Evolutionary conservation across 2,888 invertebrate species (phyloP).

Genomic region (Sylvicola fuscatus): DNA sequence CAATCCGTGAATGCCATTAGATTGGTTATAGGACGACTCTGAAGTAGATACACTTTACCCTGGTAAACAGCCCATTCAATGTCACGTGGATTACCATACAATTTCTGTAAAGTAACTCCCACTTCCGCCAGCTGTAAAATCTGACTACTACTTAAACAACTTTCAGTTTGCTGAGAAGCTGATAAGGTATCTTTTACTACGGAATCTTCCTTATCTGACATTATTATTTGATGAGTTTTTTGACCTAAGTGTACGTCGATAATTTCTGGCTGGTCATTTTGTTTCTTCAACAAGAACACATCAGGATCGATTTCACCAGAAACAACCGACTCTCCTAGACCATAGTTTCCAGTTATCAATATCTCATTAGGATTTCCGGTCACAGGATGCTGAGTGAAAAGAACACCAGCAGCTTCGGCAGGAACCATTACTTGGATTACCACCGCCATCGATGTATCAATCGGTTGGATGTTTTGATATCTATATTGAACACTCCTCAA

Average conservation of each 20-base stretch:
- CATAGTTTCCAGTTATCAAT: slow-evolving; percentile 59
- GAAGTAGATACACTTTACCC: slow-evolving; percentile 39
- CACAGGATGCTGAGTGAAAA: slow-evolving; percentile 63
- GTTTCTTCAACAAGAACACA: slow-evolving; percentile 35
- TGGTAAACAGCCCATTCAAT: slow-evolving; percentile 59
- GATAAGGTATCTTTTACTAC: slow-evolving; percentile 10
- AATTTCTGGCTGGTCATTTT: slow-evolving; percentile 25
- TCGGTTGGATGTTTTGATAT: slow-evolving; percentile 49
- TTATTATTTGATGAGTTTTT: slow-evolving; percentile 31
- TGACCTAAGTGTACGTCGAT: slow-evolving; percentile 27
- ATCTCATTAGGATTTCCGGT: slow-evolving; percentile 45
- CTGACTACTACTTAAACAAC: slow-evolving; percentile 34
- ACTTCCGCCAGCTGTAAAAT: slow-evolving; percentile 33
- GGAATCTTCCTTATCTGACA: slow-evolving; percentile 26
- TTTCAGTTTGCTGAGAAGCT: slow-evolving; percentile 20
- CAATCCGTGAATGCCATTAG: slow-evolving; percentile 53
- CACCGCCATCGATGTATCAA: slow-evolving; percentile 51
- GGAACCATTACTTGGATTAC: slow-evolving; percentile 59
- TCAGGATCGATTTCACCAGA: slow-evolving; percentile 62
- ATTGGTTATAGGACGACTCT: slow-evolving; percentile 61
- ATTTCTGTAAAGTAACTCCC: slow-evolving; percentile 37
- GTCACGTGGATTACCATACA: slow-evolving; percentile 50
- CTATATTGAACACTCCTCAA: slow-evolving; percentile 59
- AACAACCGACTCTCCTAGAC: slow-evolving; percentile 70
- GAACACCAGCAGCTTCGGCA: slow-evolving; percentile 51